Evolutionary conservation across 2,797 vertebrate genomes (phyloP), one percentile per base, ranked within the genome.

Genomic region (Channallabes apus): DNA sequence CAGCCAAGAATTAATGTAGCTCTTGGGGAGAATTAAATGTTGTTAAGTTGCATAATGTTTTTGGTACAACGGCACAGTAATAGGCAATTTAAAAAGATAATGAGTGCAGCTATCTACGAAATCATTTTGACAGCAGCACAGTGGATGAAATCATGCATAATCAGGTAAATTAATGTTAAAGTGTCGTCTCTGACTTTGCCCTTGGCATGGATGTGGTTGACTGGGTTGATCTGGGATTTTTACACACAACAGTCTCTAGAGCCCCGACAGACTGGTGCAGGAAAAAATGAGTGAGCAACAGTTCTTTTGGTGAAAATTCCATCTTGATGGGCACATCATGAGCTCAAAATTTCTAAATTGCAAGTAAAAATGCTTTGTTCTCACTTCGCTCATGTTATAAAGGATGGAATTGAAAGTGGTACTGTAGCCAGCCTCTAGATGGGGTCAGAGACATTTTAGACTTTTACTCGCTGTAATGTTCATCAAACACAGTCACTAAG

Each of bases 391-490:
- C 17, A 68, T 24, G 35, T 69, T 69, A 35, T 17, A 41, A 71
- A 12, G 68, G 68, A 24, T 71, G 35, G 67, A 22, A 69, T 20
- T 41, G n/a, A 17, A 29, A 18, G 56, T 14, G 20, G 20, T 80
- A 46, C 77, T 46, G 14, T 32, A 64, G 35, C 17, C 59, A 38
- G 59, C 77, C 77, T 80, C 20, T 80, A 80, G 77, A 64, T 80
- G 77, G 77, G 38, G 38, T 18, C 35, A 79, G 77, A 80, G 77
- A 41, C 6, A 80, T 64, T 27, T 41, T 41, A 62, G 22, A 2
- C 20, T 6, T 59, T 61, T 1, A 35, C 15, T 29, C 35, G 56
- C 76, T 79, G 58, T 79, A 62, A 61, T 1, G n/a, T 59, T 29
- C 8, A 22, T 58, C 27, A 77, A 27, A 58, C 27, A 29, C 7